These are phyloP conservation scores for Lithodes maja DNA, from an alignment of 2,888 invertebrate species.

Conservation along the genomic window DNA sequence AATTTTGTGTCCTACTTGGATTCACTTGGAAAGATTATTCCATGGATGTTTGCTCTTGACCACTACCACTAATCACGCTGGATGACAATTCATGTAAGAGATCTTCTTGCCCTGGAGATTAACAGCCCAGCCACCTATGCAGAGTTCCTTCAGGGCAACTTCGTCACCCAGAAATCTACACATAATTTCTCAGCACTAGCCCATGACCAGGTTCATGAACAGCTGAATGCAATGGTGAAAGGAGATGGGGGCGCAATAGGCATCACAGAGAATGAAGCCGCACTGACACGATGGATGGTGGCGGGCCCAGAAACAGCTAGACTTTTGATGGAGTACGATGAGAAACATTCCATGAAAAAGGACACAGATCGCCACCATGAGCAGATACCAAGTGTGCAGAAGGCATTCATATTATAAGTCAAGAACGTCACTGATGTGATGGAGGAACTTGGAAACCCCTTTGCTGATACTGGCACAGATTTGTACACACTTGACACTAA, in stretches of 20 bases:
- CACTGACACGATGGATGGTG: neutral
- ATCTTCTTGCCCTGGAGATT: too few species aligned
- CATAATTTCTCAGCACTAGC: too few species aligned
- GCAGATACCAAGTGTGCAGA: too few species aligned
- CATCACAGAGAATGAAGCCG: neutral
- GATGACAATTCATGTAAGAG: neutral
- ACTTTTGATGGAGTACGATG: neutral
- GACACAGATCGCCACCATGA: too few species aligned
- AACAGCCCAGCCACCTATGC: too few species aligned
- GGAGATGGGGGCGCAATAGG: neutral
- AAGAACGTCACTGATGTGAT: too few species aligned
- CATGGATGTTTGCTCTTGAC: neutral
- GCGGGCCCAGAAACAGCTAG: neutral
- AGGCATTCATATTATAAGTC: too few species aligned
- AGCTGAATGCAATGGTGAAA: neutral
- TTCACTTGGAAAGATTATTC: conserved; percentile 8
- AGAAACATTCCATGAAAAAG: neutral
- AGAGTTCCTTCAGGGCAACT: neutral
- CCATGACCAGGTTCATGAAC: too few species aligned
- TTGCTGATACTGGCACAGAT: too few species aligned
- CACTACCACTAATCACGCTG: neutral
- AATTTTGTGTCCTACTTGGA: conserved; percentile 8
- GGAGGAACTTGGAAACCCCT: too few species aligned
- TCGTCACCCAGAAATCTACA: conserved; percentile 8
- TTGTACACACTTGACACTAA: too few species aligned